These are phyloP conservation scores for Metridium senile DNA, from an alignment of 92 coral and sea anemone species.

Conservation along the genomic window DNA sequence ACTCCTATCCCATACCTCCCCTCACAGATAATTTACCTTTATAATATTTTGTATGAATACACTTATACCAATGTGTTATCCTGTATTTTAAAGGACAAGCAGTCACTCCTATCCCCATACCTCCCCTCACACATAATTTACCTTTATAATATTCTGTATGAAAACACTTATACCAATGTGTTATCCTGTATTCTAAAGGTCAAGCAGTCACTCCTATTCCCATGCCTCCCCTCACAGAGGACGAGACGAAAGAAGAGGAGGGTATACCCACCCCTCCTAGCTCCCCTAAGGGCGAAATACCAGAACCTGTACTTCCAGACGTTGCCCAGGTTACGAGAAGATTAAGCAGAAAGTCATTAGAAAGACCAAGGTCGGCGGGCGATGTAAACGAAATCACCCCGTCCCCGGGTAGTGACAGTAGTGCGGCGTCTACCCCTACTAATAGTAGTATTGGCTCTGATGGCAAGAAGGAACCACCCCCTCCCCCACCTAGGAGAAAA, in stretches of 20 bases:
- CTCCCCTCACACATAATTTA: no score
- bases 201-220: slow-evolving; percentile 11
- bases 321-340: slow-evolving; percentile 20
- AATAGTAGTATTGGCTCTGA: slow-evolving; percentile 72
- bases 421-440: slow-evolving; percentile 56
- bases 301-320: slow-evolving; percentile 49
- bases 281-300: slow-evolving; percentile 56
- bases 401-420: slow-evolving; percentile 49
- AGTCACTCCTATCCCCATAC: no score
- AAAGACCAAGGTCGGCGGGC: slow-evolving; percentile 63
- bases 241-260: slow-evolving; percentile 15
- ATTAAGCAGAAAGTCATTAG: slow-evolving; percentile 9
- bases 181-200: background rate
- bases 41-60: no score
- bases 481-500: slow-evolving; percentile 89
- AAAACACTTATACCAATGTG: no score
- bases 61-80: no score
- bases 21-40: no score
- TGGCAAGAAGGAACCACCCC: slow-evolving; percentile 84
- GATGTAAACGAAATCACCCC: slow-evolving; percentile 63
- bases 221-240: slow-evolving; percentile 21
- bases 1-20: no score
- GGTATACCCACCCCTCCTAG: slow-evolving; percentile 51
- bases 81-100: no score
- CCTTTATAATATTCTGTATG: no score